A percentile compares a stretch with the other conserved stretches of the same genome.
These are phyloP conservation scores for Carassius auratus DNA, from an alignment of 2,113 vertebrate genomes.

Conservation along the genomic window DNA sequence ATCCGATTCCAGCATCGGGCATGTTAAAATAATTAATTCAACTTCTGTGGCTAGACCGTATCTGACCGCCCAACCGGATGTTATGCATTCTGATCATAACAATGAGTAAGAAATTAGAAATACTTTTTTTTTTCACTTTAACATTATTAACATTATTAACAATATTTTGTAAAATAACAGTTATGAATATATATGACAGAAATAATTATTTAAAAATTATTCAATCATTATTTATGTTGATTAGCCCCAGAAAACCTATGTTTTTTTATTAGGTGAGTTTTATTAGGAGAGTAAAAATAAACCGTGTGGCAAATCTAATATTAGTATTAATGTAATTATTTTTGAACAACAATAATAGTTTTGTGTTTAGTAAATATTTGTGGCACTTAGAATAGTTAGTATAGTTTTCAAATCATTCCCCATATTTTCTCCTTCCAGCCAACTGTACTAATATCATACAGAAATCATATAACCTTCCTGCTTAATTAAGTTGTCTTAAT, in stretches of 20 bases:
- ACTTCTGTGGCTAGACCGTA: too few species aligned
- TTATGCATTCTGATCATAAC: not conserved
- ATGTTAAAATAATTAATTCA: too few species aligned
- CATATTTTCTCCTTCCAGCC: not conserved
- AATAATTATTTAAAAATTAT: not conserved
- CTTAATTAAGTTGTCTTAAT: constrained; percentile 41
- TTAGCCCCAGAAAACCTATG: not conserved
- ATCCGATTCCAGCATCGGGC: too few species aligned
- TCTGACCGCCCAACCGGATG: not conserved
- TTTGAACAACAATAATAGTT: not conserved
- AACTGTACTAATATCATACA: not conserved
- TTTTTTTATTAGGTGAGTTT: too few species aligned
- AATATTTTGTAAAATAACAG: not conserved
- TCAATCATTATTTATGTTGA: not conserved
- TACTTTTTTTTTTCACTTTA: not conserved
- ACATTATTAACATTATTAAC: not conserved
- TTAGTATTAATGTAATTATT: not conserved
- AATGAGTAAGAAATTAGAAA: not conserved
- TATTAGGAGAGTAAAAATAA: too few species aligned
- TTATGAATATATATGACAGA: not conserved
- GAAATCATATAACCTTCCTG: constrained; percentile 2
- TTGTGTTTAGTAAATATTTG: not conserved
- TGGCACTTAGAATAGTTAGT: not conserved
- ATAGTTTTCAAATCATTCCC: not conserved
- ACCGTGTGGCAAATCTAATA: too few species aligned